Evolutionary conservation across 1,140 invertebrate genomes (phyloP).

Genomic region (Heliconius himera): DNA sequence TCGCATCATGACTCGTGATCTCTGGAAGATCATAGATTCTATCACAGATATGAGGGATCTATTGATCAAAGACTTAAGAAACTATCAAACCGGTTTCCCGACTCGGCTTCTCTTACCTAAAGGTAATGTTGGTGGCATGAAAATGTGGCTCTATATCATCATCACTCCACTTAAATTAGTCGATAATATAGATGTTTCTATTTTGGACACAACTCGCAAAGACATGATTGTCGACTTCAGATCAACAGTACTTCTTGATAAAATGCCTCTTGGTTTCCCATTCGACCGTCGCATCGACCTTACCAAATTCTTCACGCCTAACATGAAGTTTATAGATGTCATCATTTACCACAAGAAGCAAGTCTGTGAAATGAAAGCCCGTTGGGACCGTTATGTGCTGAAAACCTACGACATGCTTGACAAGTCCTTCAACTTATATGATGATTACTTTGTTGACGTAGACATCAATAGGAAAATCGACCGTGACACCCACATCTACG

Average conservation of each 20-base stretch:
- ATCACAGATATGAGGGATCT: conserved; percentile 58
- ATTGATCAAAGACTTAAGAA: conserved; percentile 57
- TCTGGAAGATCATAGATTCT: conserved; percentile 72
- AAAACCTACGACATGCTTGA: conserved; percentile 61
- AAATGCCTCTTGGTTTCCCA: conserved; percentile 85
- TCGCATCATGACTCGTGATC: conserved; percentile 70
- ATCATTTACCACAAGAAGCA: conserved; percentile 82
- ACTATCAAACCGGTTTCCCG: conserved; percentile 83
- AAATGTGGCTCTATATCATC: conserved; percentile 83
- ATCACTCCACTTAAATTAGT: conserved; percentile 77
- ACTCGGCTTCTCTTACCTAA: conserved; percentile 84
- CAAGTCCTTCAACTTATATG: conserved; percentile 36
- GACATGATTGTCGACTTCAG: conserved; percentile 60
- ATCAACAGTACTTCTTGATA: conserved; percentile 79
- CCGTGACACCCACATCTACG: conserved; percentile 42
- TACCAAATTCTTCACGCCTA: conserved; percentile 78
- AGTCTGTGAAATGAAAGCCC: conserved; percentile 66
- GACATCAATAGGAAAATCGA: conserved; percentile 57
- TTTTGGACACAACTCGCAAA: conserved; percentile 63
- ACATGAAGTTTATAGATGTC: conserved; percentile 84
- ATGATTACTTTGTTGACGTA: conserved; percentile 52
- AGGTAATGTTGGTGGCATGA: conserved; percentile 83
- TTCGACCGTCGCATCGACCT: conserved; percentile 84
- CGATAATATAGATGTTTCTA: conserved; percentile 59
- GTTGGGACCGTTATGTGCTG: conserved; percentile 65